Base-by-base conservation (phyloP, 2,888 invertebrate genomes). In the Sesamia inferens region DNA sequence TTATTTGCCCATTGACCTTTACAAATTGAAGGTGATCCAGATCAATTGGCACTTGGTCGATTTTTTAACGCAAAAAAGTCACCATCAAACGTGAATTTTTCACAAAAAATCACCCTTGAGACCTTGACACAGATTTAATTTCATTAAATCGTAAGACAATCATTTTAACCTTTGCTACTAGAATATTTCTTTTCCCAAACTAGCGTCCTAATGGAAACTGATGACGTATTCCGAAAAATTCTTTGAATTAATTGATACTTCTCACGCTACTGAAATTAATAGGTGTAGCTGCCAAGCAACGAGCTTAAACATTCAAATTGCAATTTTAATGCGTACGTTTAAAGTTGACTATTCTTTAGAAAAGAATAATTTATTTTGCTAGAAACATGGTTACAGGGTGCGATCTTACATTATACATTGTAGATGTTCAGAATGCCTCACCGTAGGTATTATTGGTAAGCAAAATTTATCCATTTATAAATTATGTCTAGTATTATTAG, bases 211-310 rank as follows among this genome's bases (percentile, higher is more conserved):
- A 87, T 88, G 77, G 78, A 79, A 54, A 74, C 68, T 22, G 64
- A 79, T 82, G 85, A 84, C 80, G 81, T 73, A 68, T 71, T 69
- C 65, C 64, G 63, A 76, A 69, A 69, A 78, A 85, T 88, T 84
- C 76, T 71, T 63, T 44, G 55, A 74, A 81, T 83, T 88, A 83
- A 88, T 84, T 84, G 79, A 67, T 76, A 62, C 24, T 55, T 57
- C 83, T 67, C 87, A 87, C 87, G 87, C 81, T 42, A 79, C 61
- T 62, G 51, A 62, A 65, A 74, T 70, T 69, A 76, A 64, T 31
- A 66, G 57, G 39, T 70, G 31, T 61, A 24, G 64, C 55, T 58
- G 31, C 70, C 42, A 63, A 5, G 63, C 66, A 63, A 61, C n/a
- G 22, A 67, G 51, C 14, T 39, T 19, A 13, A n/a, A 16, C 6